Evolutionary conservation across 1,140 invertebrate species (phyloP).

Genomic region (Hypsibius dujardini): DNA sequence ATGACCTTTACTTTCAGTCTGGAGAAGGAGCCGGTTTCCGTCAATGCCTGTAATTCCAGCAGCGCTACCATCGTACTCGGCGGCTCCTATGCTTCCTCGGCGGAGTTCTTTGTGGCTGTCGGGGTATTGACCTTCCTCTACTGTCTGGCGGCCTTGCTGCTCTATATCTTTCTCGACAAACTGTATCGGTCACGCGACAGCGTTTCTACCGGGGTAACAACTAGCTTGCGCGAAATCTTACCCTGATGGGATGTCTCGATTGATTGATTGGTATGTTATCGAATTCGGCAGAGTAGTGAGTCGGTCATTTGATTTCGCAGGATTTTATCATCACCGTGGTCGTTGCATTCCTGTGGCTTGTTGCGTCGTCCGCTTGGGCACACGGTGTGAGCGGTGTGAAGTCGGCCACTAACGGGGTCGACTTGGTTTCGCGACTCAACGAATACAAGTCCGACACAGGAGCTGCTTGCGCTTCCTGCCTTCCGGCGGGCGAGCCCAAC

Average conservation of each 20-base stretch:
- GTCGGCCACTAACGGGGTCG: constrained; percentile 35
- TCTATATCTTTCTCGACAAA: constrained; percentile 44
- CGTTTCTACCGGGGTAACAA: constrained; percentile 34
- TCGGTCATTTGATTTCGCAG: no score
- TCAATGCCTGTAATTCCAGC: constrained; percentile 7
- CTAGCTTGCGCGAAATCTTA: constrained; percentile 10
- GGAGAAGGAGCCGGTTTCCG: background rate
- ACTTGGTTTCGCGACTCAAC: constrained; percentile 24
- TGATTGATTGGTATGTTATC: no score
- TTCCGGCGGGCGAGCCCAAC: constrained; percentile 24
- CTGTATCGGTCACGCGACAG: constrained; percentile 41
- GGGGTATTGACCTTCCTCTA: constrained; percentile 50
- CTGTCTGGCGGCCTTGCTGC: constrained; percentile 38
- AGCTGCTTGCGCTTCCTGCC: background rate
- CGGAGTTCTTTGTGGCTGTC: constrained; percentile 49
- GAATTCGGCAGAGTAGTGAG: no score
- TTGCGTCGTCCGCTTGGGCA: constrained; percentile 47
- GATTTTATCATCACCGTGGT: constrained; percentile 45
- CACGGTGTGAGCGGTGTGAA: constrained; percentile 43
- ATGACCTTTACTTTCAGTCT: constrained; percentile 18
- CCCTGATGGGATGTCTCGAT: constrained; percentile 12
- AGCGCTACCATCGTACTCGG: constrained; percentile 9
- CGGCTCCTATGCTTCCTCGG: constrained; percentile 33
- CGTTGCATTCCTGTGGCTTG: constrained; percentile 46
- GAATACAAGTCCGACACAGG: background rate